These are phyloP conservation scores for Lordiphosa andalusiaca DNA, from an alignment of 2,888 invertebrate species.

Conservation along the genomic window DNA sequence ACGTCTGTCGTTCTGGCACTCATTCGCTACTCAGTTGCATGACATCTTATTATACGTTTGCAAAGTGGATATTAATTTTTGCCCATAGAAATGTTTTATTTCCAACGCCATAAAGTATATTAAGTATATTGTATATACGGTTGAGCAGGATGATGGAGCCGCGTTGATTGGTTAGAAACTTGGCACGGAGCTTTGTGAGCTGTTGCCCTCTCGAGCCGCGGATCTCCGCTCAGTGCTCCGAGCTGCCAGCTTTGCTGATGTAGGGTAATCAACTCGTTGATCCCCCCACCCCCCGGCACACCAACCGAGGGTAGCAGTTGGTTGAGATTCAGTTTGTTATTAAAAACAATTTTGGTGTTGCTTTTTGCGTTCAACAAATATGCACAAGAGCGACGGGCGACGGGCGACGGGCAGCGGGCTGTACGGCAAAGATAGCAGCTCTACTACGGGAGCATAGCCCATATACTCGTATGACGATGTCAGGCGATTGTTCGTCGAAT, in stretches of 20 bases:
- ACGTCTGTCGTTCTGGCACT: slow-evolving; percentile 24
- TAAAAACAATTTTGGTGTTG: slow-evolving; percentile 12
- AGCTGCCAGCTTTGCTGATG: no score
- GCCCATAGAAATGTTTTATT: slow-evolving; percentile 1
- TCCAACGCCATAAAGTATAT: background rate
- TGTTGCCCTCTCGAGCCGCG: no score
- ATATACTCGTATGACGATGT: no score
- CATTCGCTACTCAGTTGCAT: background rate
- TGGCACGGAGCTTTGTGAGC: no score
- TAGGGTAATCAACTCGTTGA: no score
- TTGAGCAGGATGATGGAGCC: no score
- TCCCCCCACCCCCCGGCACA: no score
- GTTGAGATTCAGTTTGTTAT: slow-evolving; percentile 6
- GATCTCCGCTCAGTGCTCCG: no score
- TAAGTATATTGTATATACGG: no score
- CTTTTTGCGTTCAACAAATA: slow-evolving; percentile 32
- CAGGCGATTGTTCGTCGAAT: slow-evolving; percentile 6
- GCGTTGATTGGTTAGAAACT: no score
- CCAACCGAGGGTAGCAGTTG: no score
- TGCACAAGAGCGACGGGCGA: slow-evolving; percentile 6
- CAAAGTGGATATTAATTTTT: slow-evolving; percentile 26
- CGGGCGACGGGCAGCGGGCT: slow-evolving; percentile 31
- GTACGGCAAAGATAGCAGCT: slow-evolving; percentile 52
- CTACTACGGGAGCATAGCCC: slow-evolving; percentile 7
- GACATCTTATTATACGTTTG: background rate